These are phyloP conservation scores for Cheilinus undulatus DNA, from an alignment of 2,113 vertebrate species.

Conservation along the genomic window DNA sequence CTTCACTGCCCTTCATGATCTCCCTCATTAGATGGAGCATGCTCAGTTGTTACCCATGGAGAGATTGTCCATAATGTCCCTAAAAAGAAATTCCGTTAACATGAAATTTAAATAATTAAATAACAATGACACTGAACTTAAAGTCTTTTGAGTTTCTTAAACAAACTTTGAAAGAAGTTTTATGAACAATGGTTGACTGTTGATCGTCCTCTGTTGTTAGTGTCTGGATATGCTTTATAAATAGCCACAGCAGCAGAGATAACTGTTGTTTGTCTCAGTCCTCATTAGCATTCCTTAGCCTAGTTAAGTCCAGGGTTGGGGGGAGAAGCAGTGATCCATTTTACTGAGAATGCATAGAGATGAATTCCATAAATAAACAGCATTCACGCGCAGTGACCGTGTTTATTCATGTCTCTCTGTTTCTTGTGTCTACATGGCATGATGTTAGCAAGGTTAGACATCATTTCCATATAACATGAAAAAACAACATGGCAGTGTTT, in stretches of 20 bases:
- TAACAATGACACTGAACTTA: neutral
- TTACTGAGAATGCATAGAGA: neutral
- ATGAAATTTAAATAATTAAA: neutral
- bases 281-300: conserved; percentile 26
- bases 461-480: too few relatives aligned
- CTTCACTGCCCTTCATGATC: too few relatives aligned
- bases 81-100: too few relatives aligned
- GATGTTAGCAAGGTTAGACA: too few relatives aligned
- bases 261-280: conserved; percentile 33
- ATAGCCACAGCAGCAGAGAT: conserved; percentile 3
- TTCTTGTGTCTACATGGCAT: neutral
- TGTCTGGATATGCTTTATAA: conserved; percentile 1
- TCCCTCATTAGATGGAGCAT: too few relatives aligned
- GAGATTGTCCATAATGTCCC: too few relatives aligned
- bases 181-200: too few relatives aligned
- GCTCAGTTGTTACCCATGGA: too few relatives aligned
- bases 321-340: conserved; percentile 7
- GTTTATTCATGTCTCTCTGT: neutral
- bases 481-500: too few relatives aligned
- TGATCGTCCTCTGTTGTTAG: too few relatives aligned
- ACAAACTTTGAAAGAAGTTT: too few relatives aligned
- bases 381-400: neutral
- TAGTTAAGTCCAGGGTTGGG: conserved; percentile 16
- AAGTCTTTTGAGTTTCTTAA: neutral
- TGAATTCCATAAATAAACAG: neutral